These are phyloP conservation scores for Kryphioiulus occultus DNA, from an alignment of 2,888 invertebrate species.

Conservation along the genomic window DNA sequence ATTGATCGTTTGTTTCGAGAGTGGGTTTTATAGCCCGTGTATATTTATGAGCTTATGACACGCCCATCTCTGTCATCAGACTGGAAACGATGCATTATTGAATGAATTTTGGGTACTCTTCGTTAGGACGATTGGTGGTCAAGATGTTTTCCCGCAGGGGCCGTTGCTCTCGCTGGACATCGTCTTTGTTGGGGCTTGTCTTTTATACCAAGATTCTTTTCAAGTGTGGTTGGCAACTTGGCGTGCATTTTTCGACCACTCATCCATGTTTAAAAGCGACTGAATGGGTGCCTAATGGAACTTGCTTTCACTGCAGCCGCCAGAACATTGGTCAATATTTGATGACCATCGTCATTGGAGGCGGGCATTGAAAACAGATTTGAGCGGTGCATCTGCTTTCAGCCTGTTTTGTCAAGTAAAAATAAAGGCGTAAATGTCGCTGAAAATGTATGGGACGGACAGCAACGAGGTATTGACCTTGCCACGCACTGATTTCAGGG, in stretches of 20 bases:
- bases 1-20: background rate
- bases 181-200: background rate
- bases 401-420: background rate
- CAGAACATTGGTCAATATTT: background rate
- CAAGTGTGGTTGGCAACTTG: background rate
- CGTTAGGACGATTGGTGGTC: background rate
- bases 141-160: background rate
- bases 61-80: background rate
- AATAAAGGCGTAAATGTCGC: background rate
- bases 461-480: background rate
- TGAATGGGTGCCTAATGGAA: background rate
- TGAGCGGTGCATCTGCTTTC: conserved; percentile 13
- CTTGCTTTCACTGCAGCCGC: background rate
- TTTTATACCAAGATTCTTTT: background rate
- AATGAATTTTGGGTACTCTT: background rate
- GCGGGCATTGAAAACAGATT: background rate
- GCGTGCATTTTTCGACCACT: background rate
- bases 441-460: background rate
- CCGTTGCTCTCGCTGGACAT: background rate
- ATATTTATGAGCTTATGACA: background rate
- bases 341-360: background rate
- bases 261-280: background rate
- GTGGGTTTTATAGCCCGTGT: background rate
- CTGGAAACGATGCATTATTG: background rate
- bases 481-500: background rate